Evolutionary conservation across 1,140 invertebrate species (phyloP).

Genomic region (Tenebrio molitor): DNA sequence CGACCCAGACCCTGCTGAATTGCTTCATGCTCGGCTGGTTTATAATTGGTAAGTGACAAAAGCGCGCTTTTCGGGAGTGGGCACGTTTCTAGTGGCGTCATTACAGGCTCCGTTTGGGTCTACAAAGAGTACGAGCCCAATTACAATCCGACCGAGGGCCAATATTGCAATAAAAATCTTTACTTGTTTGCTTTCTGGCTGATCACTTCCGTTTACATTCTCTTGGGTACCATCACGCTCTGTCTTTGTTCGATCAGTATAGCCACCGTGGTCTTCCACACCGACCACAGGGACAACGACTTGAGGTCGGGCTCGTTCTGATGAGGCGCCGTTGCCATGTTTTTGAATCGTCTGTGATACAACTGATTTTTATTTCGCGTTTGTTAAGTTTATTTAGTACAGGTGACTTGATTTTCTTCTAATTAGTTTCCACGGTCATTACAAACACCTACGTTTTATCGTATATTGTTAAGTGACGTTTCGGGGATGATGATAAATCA

Average conservation of each 20-base stretch:
- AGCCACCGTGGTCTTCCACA: conserved; percentile 69
- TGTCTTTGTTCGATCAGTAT: conserved; percentile 73
- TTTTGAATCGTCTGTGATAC: conserved; percentile 49
- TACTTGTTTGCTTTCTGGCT: conserved; percentile 80
- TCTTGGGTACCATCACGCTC: conserved; percentile 69
- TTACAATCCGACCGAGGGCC: conserved; percentile 68
- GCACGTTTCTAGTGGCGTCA: no score
- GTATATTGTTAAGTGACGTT: no score
- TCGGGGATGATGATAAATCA: no score
- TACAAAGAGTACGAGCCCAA: conserved; percentile 76
- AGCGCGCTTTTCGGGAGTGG: no score
- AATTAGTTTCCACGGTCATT: no score
- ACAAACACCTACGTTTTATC: no score
- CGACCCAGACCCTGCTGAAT: conserved; percentile 73
- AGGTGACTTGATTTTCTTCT: conserved; percentile 14
- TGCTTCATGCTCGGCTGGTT: conserved; percentile 79
- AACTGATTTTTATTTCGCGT: conserved; percentile 29
- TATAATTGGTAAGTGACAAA: conserved; percentile 74
- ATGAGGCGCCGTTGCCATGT: conserved; percentile 33
- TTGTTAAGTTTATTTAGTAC: conserved; percentile 25
- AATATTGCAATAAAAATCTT: conserved; percentile 76
- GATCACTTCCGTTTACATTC: conserved; percentile 74
- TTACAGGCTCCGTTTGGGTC: conserved; percentile 75
- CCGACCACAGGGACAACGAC: conserved; percentile 54
- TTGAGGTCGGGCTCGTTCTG: conserved; percentile 28